phyloP scores from a whole-genome alignment of 2,113 vertebrate species.

The Plectropomus leopardus region DNA sequence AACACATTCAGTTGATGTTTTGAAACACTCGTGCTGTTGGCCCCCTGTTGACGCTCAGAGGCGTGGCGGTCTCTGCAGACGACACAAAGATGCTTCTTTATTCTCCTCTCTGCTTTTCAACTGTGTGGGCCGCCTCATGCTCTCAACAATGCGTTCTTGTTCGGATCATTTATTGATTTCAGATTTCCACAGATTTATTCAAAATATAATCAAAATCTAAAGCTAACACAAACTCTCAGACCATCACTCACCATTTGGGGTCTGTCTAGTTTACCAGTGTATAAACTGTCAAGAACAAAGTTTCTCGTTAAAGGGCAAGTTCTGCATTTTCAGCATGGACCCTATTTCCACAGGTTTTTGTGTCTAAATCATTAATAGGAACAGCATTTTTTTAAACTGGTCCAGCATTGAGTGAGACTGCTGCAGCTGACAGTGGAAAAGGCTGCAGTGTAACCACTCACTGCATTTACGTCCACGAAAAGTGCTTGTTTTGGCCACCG shows the following conservation, averaged over 20 bases:
- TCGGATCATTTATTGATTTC: not conserved
- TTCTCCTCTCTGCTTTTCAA: slow-evolving; percentile 17
- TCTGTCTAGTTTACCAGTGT: not conserved
- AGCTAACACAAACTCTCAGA: not conserved
- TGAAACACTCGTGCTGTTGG: not conserved
- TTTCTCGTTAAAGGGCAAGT: not conserved
- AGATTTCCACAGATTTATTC: not conserved
- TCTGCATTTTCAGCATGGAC: too few relatives aligned
- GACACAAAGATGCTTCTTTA: slow-evolving; percentile 27
- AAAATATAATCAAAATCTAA: too few relatives aligned
- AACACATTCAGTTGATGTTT: not conserved
- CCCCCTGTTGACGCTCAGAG: slow-evolving; percentile 24
- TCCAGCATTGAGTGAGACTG: too few relatives aligned
- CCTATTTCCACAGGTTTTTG: too few relatives aligned
- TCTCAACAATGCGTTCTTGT: slow-evolving; percentile 32
- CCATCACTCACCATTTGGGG: not conserved
- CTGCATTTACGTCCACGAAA: too few relatives aligned
- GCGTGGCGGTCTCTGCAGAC: slow-evolving; percentile 33
- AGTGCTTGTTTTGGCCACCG: too few relatives aligned
- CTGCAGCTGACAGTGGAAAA: too few relatives aligned
- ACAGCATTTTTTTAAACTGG: too few relatives aligned
- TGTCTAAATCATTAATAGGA: not conserved
- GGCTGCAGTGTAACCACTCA: too few relatives aligned
- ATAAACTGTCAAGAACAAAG: not conserved
- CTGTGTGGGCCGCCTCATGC: slow-evolving; percentile 46